These are phyloP conservation scores for Labeo rohita DNA, from an alignment of 2,113 vertebrate genomes.

Conservation along the genomic window DNA sequence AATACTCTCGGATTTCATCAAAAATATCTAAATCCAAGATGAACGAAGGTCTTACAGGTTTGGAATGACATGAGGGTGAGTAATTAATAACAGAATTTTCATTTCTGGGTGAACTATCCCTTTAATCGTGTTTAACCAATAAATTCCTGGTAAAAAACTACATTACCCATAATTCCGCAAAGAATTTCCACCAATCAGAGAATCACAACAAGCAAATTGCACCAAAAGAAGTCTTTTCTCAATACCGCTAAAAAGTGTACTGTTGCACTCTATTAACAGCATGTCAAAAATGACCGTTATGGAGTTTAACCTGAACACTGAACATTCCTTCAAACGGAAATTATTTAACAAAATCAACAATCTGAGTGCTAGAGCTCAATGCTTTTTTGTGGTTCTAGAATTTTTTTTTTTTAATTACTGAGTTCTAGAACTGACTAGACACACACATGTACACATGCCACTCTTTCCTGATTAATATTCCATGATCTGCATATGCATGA, in stretches of 20 bases:
- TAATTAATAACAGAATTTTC: no score
- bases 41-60: no score
- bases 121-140: neutral
- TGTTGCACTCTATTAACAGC: neutral
- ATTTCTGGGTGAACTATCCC: no score
- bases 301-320: neutral
- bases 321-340: neutral
- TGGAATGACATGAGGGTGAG: no score
- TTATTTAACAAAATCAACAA: neutral
- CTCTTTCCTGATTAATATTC: conserved; percentile 8
- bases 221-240: neutral
- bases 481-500: conserved; percentile 28
- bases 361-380: neutral
- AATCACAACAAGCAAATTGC: neutral
- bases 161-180: neutral
- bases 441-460: neutral
- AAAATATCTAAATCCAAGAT: no score
- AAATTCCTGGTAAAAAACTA: neutral
- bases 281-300: neutral
- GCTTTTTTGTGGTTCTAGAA: conserved; percentile 3
- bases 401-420: neutral
- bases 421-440: neutral
- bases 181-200: neutral
- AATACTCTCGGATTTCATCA: no score
- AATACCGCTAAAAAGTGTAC: neutral